A percentile compares a stretch with the other conserved stretches of the same genome.
Evolutionary conservation across 2,888 invertebrate genomes (phyloP).

Genomic region (Drosophila atroscutellata): DNA sequence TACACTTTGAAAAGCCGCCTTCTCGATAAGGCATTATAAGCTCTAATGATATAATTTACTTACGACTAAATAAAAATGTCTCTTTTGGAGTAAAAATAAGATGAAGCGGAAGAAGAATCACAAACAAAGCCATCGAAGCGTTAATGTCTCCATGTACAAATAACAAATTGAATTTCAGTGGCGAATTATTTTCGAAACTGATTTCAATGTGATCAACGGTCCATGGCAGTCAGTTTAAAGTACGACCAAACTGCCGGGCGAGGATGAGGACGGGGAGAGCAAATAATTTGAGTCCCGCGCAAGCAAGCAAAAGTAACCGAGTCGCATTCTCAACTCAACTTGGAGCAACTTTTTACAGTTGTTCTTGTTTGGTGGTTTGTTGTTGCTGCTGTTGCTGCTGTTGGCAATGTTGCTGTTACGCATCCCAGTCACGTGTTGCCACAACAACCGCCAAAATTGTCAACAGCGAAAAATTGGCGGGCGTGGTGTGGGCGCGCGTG

Average conservation of each 20-base stretch:
- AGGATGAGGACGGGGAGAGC: conserved; percentile 17
- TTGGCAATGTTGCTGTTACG: conserved; percentile 51
- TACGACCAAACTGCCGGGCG: conserved; percentile 17
- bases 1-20: background rate
- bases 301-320: conserved; percentile 40
- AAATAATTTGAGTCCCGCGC: conserved; percentile 49
- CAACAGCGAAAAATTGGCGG: conserved; percentile 81
- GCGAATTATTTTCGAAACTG: conserved; percentile 78
- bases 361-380: conserved; percentile 14
- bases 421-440: conserved; percentile 79
- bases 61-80: conserved; percentile 60
- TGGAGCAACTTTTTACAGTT: conserved; percentile 53
- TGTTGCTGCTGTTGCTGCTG: conserved; percentile 16
- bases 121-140: conserved; percentile 71
- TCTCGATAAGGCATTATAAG: conserved; percentile 54
- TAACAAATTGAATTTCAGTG: conserved; percentile 78
- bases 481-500: conserved; percentile 67
- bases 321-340: conserved; percentile 40
- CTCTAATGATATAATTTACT: conserved; percentile 76
- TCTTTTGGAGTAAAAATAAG: conserved; percentile 5
- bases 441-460: conserved; percentile 80
- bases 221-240: conserved; percentile 68
- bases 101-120: conserved; percentile 25
- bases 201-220: conserved; percentile 78
- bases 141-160: conserved; percentile 74